Conservation (phyloP, 2,797 vertebrate species). For the Sebastes steindachneri region DNA sequence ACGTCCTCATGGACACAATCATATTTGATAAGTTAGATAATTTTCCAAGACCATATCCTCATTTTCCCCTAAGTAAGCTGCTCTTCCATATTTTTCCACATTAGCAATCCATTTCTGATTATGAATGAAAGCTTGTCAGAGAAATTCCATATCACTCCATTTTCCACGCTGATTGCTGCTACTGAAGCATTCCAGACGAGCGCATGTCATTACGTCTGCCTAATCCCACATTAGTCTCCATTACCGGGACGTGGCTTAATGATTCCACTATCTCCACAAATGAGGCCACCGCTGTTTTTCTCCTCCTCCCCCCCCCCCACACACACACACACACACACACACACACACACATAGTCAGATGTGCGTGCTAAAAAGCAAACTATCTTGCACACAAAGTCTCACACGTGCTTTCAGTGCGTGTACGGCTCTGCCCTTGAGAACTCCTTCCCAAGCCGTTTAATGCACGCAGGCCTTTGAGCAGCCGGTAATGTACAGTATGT, state of each 20-base stretch:
- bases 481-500: slow-evolving; percentile 16
- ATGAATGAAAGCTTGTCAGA: slow-evolving; percentile 68
- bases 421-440: slow-evolving; percentile 10
- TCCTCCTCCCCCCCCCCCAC: too few relatives aligned
- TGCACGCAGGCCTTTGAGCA: slow-evolving; percentile 20
- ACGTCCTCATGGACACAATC: slow-evolving; percentile 7
- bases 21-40: slow-evolving; percentile 38
- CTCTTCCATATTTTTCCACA: slow-evolving; percentile 58
- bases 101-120: slow-evolving; percentile 47
- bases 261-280: slow-evolving; percentile 59
- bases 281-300: slow-evolving; percentile 25
- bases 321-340: background rate
- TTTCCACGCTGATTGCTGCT: slow-evolving; percentile 67
- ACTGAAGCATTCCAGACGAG: slow-evolving; percentile 59
- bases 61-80: slow-evolving; percentile 40
- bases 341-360: background rate
- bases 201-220: slow-evolving; percentile 50
- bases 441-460: slow-evolving; percentile 16
- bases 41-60: slow-evolving; percentile 36
- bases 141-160: slow-evolving; percentile 69
- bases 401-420: background rate
- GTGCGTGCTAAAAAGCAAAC: background rate
- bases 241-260: slow-evolving; percentile 58
- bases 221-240: slow-evolving; percentile 74
- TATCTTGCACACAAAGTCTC: background rate